Base-by-base conservation (phyloP, 2,797 vertebrate genomes). In the Acanthiza pusilla region DNA sequence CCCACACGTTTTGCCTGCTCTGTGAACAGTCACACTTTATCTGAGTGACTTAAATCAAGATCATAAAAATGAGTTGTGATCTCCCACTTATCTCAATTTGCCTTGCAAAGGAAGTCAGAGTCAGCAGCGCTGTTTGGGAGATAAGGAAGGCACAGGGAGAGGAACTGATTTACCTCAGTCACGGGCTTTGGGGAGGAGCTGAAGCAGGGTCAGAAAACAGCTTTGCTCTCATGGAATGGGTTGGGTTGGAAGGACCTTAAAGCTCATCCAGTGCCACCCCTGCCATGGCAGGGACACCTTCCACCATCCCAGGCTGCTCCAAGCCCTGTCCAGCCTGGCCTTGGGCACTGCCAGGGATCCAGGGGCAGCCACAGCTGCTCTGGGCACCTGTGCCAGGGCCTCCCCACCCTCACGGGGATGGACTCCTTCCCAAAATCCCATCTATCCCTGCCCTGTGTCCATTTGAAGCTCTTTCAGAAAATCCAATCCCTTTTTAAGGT, bases 111-210 rank as follows among this genome's bases (percentile, higher is more conserved):
- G 82, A 92, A 94, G 4, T 60, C 11, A 70, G 63, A 89, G 36
- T 83, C 27, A 15, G 12, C 48, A 26, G 13, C 25, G 18, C 16
- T 42, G 18, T 60, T 73, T 36, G 42, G 76, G 43, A 85, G 87
- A 87, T 79, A 91, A 90, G 60, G 58, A 67, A 51, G 34, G 42
- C 36, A 38, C 55, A 91, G 67, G 92, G 63, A 90, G 55, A 34
- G 79, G 78, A 93, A 93, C 51, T 74, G 89, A 92, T 94, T 93
- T 89, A 67, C 38, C 25, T 51, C 55, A 62, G 71, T 66, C 63
- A 66, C n/a, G 15, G 14, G n/a, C n/a, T n/a, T 19, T 12, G 48
- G n/a, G 53, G 4, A 43, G 53, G 54, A 77, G n/a, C 61, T 42
- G 65, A 58, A 76, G 34, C 6, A 53, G 21, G 7, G 40, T 71